phyloP scores from a whole-genome alignment of 2,888 invertebrate genomes.

The Busseola fusca region DNA sequence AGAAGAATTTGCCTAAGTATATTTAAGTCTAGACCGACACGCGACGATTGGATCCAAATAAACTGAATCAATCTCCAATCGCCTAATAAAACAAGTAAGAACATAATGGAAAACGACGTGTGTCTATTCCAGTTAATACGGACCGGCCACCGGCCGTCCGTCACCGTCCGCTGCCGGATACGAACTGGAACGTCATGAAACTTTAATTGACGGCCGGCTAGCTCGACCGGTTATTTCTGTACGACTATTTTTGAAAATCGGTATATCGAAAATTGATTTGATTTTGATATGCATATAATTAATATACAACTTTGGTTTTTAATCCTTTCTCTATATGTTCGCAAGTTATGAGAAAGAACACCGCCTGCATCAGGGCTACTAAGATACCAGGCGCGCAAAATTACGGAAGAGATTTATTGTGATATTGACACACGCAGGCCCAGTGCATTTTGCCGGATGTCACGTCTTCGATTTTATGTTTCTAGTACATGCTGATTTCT shows the following conservation, averaged over 20 bases:
- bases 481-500: not conserved
- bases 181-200: slow-evolving; percentile 58
- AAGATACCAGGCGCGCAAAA: too few species aligned
- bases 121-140: slow-evolving; percentile 67
- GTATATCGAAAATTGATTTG: slow-evolving; percentile 40
- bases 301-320: not conserved
- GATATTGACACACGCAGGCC: not conserved
- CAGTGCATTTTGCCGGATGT: not conserved
- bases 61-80: slow-evolving; percentile 43
- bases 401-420: too few species aligned
- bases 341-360: too few species aligned
- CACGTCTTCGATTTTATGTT: not conserved
- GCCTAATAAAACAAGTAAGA: slow-evolving; percentile 44
- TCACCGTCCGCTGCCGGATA: slow-evolving; percentile 55
- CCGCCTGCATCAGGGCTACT: too few species aligned
- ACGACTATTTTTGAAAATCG: slow-evolving; percentile 53
- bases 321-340: too few species aligned
- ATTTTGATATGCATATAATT: slow-evolving; percentile 15
- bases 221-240: slow-evolving; percentile 49
- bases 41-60: slow-evolving; percentile 40
- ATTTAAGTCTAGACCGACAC: not conserved
- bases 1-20: not conserved
- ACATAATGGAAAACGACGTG: slow-evolving; percentile 64
- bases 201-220: slow-evolving; percentile 55
- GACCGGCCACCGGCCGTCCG: slow-evolving; percentile 67